Evolutionary conservation across 2,113 vertebrate genomes (phyloP), one percentile per base, ranked within the genome.

Genomic region (Strix aluco): DNA sequence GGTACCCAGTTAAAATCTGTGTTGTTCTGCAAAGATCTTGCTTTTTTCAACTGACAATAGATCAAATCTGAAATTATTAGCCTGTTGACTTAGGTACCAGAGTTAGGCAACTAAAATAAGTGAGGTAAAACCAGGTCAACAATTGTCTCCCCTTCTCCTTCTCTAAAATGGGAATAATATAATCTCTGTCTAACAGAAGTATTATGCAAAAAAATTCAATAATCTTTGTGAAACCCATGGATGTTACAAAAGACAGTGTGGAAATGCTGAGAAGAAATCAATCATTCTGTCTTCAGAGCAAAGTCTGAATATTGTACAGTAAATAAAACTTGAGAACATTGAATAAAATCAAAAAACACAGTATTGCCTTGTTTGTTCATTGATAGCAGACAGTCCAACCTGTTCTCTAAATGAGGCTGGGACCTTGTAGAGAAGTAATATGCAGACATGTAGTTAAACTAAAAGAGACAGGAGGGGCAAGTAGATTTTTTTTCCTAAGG

Each of bases 191-290:
- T 83, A 67, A 71, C 51, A 80, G 69, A 88, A 65, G 38, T 42
- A 22, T 51, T 78, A n/a, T 63, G 84, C 81, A 75, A 49, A 81
- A 71, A 88, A 94, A 79, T 55, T 63, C 83, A 95, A 85, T 69
- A 85, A 87, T 75, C 54, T 51, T 80, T 66, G 58, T 77, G 54
- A 92, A 94, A 72, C 3, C 14, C 46, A 25, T n/a, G 81, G 80
- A 89, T 62, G 44, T 16, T 89, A 79, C 44, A 75, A 77, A 69
- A 86, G 34, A 84, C 40, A 80, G 21, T 0, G 0, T 26, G 36
- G 46, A 95, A 89, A 87, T 49, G 15, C 69, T 79, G 65, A n/a
- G 40, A 85, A 67, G 58, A 87, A 94, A 96, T 95, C 92, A 92
- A 91, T 85, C 81, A 67, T 78, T 86, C 70, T 87, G n/a, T 87